Evolutionary conservation across 2,888 invertebrate genomes (phyloP).

Genomic region (Lasioglossum morio): DNA sequence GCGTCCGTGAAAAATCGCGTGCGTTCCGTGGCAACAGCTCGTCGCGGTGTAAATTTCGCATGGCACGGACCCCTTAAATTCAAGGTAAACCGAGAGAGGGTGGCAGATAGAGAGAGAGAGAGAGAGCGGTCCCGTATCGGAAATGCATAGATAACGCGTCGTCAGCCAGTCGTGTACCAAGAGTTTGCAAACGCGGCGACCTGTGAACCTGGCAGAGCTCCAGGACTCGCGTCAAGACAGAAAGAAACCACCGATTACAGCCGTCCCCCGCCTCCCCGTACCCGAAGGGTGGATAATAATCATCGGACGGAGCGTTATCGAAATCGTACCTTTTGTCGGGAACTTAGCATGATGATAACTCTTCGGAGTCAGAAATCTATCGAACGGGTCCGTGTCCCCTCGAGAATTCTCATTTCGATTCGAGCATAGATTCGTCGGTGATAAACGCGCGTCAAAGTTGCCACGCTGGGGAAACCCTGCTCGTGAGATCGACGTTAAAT

Average conservation of each 20-base stretch:
- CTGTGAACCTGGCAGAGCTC: slow-evolving; percentile 48
- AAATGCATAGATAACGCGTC: slow-evolving; percentile 31
- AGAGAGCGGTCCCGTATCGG: slow-evolving; percentile 24
- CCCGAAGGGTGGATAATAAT: slow-evolving; percentile 28
- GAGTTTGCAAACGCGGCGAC: slow-evolving; percentile 34
- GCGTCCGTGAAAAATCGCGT: not conserved
- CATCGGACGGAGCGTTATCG: slow-evolving; percentile 34
- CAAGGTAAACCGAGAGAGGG: not conserved
- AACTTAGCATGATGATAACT: not conserved
- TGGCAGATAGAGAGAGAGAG: not conserved
- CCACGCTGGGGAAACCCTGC: not conserved
- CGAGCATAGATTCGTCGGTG: not conserved
- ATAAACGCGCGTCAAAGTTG: not conserved
- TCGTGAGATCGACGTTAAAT: not conserved
- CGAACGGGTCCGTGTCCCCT: not conserved
- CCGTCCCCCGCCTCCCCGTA: not conserved
- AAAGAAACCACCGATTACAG: slow-evolving; percentile 26
- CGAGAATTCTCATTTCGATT: not conserved
- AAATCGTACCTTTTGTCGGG: slow-evolving; percentile 14
- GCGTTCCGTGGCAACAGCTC: not conserved
- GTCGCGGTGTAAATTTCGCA: not conserved
- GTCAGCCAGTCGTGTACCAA: slow-evolving; percentile 11
- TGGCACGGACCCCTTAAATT: slow-evolving; percentile 6
- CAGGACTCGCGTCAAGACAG: slow-evolving; percentile 31
- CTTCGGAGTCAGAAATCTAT: not conserved